Evolutionary conservation across 2,113 vertebrate genomes (phyloP).

Genomic region (Pyrgilauda ruficollis): DNA sequence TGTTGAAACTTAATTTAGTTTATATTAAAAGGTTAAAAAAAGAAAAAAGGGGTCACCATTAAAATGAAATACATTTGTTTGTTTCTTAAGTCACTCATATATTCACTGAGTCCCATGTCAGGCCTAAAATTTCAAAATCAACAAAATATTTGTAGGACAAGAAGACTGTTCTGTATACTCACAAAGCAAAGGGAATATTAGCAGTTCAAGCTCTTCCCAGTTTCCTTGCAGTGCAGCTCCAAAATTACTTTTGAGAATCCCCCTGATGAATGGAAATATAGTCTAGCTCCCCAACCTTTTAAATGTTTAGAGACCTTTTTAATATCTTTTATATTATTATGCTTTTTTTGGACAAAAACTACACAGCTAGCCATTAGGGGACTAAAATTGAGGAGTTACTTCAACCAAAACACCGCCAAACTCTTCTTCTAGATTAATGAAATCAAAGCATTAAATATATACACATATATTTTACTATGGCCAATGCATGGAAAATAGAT

Average conservation of each 20-base stretch:
- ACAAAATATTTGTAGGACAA: not conserved
- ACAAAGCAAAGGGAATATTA: not conserved
- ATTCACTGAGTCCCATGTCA: not conserved
- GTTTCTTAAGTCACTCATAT: not conserved
- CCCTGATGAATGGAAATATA: not conserved
- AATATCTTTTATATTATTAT: not conserved
- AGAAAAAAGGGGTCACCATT: not conserved
- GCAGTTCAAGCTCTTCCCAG: not conserved
- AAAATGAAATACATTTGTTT: not conserved
- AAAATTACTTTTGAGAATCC: not conserved
- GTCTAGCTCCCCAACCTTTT: not conserved
- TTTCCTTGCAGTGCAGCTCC: not conserved
- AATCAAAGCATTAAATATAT: not conserved
- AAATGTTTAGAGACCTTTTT: not conserved
- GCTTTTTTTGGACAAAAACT: not conserved
- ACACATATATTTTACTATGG: not conserved
- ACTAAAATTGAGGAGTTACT: not conserved
- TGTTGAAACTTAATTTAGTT: not conserved
- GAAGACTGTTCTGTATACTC: not conserved
- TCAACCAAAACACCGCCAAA: not conserved
- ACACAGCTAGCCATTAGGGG: not conserved
- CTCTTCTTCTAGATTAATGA: not conserved
- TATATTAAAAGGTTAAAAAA: not conserved
- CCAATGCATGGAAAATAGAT: not conserved
- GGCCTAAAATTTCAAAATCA: slow-evolving; percentile 25